Base-by-base conservation (phyloP, 1,140 invertebrate species). In the Notospermus geniculatus region DNA sequence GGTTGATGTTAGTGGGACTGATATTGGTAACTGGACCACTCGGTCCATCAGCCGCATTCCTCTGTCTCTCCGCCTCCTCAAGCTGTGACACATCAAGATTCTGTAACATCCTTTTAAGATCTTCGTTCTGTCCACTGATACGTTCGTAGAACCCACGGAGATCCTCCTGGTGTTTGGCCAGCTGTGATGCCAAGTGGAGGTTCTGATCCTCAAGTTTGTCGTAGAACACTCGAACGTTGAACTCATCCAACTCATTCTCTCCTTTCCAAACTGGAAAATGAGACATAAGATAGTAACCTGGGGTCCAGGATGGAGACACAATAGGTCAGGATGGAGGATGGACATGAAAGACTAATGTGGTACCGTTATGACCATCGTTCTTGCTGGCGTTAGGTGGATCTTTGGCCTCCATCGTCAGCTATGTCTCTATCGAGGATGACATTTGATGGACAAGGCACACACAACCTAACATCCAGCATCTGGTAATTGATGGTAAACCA, bases 191-290 rank as follows among this genome's bases (percentile, higher is more conserved):
- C 57, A 79, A 60, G 28, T 79, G 77, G 0, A 78, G 71, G 57
- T 79, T 79, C 67, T 79, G 77, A 58, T 79, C 77, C 56, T 79
- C 77, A 9, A 79, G 68, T 60, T 79, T 79, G 68, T 79, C 77
- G 46, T 77, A 79, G 29, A 79, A 64, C 1, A 79, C 76, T 28
- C 75, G 67, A 1, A 77, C 76, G 59, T 77, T 79, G 72, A 79
- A 79, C 41, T 77, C 70, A 45, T 79, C 77, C 45, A 79, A 62
- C 17, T 75, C 71, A 23, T 67, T 58, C n/a, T 57, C 60, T 23
- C 56, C 58, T 23, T 69, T 68, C 13, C 62, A 66, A 30, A 54
- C 66, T 72, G 25, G 23, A 63, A 54, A 27, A 59, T 11, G n/a
- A 36, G 32, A 15, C 15, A 7, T 7, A 36, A 36, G 15, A 15